Base-by-base conservation (phyloP, 1,140 invertebrate species). In the Cecropterus lyciades region DNA sequence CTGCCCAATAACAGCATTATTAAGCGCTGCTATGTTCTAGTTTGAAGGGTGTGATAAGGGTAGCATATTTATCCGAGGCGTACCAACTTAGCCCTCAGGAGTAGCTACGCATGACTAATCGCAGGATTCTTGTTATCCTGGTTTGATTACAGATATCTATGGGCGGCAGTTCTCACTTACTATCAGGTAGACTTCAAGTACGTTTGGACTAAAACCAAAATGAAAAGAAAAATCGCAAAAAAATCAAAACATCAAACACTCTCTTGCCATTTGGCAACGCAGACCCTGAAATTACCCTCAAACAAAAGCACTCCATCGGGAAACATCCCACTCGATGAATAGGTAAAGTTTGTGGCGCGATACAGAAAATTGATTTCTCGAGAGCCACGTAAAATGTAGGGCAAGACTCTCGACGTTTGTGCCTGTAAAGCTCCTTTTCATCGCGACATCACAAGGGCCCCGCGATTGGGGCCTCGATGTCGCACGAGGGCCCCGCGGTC, bases 281-380 rank as follows among this genome's bases (percentile, higher is more conserved):
- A 43, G 43, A 55, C 59, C 45, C 52, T 56, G 60, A 63, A 56
- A 60, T 48, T 33, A 65, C 55, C 27, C 11, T 59, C 24, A 46
- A 65, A 70, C 52, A 70, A 57, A 49, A 55, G 57, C 59, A 45
- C 66, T 73, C 43, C 40, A 67, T 69, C 43, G 52, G 37, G 65
- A 70, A 74, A 75, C 69, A 75, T 71, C 70, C 67, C 69, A 60
- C 59, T 70, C 45, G 16, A 64, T 56, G 30, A 52, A 33, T 73
- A 67, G 67, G 67, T 70, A 70, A 72, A 79, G 70, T 79, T 79
- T 76, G 76, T 70, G 57, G 69, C 65, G 65, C 68, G 73, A 80
- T 80, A 78, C 73, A 75, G 73, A 75, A 80, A 80, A 79, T 79
- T 79, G 77, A 77, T 75, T 73, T 65, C 69, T 77, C 62, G 59